phyloP scores from a whole-genome alignment of 2,888 invertebrate species.

The Caenorhabditis sp. region DNA sequence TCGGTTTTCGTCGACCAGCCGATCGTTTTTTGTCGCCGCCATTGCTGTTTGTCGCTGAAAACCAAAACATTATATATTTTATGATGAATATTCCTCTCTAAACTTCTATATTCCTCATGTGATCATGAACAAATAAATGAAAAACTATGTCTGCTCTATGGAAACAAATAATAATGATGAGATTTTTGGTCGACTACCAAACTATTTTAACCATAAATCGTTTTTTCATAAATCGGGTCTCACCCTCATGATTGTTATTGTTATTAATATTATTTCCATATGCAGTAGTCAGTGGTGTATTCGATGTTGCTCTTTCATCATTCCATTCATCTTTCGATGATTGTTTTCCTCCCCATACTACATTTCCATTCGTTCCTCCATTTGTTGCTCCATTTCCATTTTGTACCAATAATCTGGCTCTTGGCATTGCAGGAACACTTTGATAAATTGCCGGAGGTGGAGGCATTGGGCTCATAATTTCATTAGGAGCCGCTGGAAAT shows the following conservation, averaged over 20 bases:
- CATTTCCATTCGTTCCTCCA: constrained; percentile 10
- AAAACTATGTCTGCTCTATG: not conserved
- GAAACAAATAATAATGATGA: not conserved
- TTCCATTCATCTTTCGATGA: constrained; percentile 4
- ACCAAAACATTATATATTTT: not conserved
- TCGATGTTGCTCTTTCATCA: constrained; percentile 12
- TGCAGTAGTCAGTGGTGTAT: constrained; percentile 17
- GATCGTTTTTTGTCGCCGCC: constrained; percentile 30
- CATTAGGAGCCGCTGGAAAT: constrained; percentile 19
- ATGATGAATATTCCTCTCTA: constrained; percentile 6
- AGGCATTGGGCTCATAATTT: constrained; percentile 28
- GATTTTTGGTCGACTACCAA: not conserved
- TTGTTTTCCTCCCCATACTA: constrained; percentile 31
- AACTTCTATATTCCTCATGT: no score
- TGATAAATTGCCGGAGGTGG: constrained; percentile 19
- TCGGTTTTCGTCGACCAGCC: constrained; percentile 74
- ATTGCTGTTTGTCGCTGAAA: constrained; percentile 13
- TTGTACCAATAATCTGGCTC: constrained; percentile 15
- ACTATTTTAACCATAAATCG: not conserved
- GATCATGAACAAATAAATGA: not conserved
- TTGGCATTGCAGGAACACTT: constrained; percentile 36
- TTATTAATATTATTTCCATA: constrained; percentile 8
- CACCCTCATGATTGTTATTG: not conserved
- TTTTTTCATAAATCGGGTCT: not conserved
- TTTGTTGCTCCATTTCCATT: constrained; percentile 7